Conservation (phyloP, 2,888 invertebrate genomes). For the Rhagonycha fulva region DNA sequence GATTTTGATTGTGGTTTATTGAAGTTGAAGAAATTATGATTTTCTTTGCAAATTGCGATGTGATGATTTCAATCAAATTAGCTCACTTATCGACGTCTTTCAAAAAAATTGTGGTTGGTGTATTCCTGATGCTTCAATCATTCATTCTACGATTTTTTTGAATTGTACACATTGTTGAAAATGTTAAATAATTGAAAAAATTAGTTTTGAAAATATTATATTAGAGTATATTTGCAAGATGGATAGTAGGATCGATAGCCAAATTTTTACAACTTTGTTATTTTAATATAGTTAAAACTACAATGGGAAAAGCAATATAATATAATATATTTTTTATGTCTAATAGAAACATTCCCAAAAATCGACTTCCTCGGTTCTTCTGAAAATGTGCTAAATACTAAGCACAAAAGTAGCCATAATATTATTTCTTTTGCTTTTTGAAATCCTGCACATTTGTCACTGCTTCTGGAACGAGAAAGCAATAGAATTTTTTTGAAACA, state of each 20-base stretch:
- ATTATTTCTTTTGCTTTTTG: background rate
- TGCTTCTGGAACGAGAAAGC: too few species aligned
- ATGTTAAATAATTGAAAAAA: too few species aligned
- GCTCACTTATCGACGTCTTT: background rate
- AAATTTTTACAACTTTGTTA: too few species aligned
- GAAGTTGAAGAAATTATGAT: background rate
- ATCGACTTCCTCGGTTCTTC: background rate
- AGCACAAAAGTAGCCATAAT: background rate
- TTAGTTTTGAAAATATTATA: too few species aligned
- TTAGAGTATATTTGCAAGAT: too few species aligned
- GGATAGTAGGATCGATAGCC: too few species aligned
- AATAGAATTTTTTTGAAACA: too few species aligned
- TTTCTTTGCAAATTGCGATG: background rate
- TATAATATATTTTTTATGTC: background rate
- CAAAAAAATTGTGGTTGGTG: background rate
- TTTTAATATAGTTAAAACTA: too few species aligned
- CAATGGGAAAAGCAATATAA: background rate
- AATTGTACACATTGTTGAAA: too few species aligned
- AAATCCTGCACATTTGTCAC: background rate
- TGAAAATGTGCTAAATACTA: background rate
- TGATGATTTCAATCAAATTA: background rate
- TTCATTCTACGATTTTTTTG: background rate
- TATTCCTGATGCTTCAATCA: background rate
- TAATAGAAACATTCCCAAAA: background rate
- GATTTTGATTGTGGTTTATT: background rate